A percentile compares a stretch with the other conserved stretches of the same genome.
Evolutionary conservation across 64 coral and sea anemone species (phyloP).

Genomic region (Dendronephthya gigantea): DNA sequence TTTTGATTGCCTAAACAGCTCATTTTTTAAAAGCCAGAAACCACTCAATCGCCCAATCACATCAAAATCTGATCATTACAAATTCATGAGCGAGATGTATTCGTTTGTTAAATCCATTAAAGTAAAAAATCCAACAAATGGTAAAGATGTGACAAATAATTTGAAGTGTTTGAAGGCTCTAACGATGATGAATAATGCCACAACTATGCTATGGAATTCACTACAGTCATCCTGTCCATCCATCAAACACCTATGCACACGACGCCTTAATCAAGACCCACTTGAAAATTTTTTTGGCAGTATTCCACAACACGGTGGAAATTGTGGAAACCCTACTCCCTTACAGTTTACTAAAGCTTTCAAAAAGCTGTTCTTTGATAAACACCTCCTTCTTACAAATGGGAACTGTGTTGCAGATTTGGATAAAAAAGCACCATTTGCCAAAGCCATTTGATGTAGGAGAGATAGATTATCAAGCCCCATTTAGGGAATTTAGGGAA

Average conservation of each 20-base stretch:
- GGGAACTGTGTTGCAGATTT: too few species aligned
- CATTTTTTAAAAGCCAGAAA: too few species aligned
- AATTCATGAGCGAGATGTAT: neutral
- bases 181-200: neutral
- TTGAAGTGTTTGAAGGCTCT: neutral
- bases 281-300: conserved; percentile 13
- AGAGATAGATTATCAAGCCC: too few species aligned
- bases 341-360: neutral
- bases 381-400: neutral
- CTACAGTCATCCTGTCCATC: too few species aligned
- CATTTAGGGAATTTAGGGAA: neutral
- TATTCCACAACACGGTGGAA: neutral
- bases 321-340: neutral
- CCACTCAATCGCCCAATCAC: too few species aligned
- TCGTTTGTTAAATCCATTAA: neutral
- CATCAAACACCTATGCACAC: neutral
- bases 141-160: neutral
- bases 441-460: too few species aligned
- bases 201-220: neutral
- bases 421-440: too few species aligned
- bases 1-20: too few species aligned
- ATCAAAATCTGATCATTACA: too few species aligned
- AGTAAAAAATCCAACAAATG: neutral
- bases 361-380: neutral
- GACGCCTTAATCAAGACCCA: conserved; percentile 1